Evolutionary conservation across 2,888 invertebrate species (phyloP).

Genomic region (Drosophila testacea): DNA sequence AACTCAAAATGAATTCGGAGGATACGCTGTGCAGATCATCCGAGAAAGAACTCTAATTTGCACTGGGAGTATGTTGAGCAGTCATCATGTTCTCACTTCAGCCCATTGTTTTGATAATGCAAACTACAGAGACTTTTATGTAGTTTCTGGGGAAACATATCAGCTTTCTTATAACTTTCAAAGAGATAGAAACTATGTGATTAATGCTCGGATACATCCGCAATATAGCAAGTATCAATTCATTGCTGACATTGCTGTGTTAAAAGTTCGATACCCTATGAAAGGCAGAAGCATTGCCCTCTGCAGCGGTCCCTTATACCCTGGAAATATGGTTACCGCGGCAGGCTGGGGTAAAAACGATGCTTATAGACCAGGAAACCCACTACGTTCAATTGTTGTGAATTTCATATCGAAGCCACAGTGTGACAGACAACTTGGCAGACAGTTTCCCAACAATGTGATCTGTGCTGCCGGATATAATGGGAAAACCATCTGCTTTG

Average conservation of each 20-base stretch:
- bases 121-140: constrained; percentile 4
- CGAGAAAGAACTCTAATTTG: constrained; percentile 17
- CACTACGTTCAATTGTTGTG: constrained; percentile 22
- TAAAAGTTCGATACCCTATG: not conserved
- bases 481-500: constrained; percentile 37
- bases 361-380: fast-evolving
- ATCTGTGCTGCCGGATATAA: constrained; percentile 44
- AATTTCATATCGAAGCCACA: constrained; percentile 11
- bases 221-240: constrained; percentile 12
- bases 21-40: constrained; percentile 37
- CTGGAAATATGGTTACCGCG: constrained; percentile 18
- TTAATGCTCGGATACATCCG: constrained; percentile 32
- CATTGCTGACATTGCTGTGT: constrained; percentile 52
- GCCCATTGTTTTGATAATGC: constrained; percentile 50
- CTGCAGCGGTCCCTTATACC: constrained; percentile 13
- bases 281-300: constrained; percentile 8
- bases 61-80: constrained; percentile 35
- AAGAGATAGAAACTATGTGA: constrained; percentile 19
- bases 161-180: not conserved
- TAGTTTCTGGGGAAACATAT: constrained; percentile 21
- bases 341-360: constrained; percentile 43
- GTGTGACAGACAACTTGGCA: constrained; percentile 24
- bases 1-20: constrained; percentile 19
- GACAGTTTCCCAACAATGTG: constrained; percentile 38
- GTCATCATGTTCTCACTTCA: constrained; percentile 33